These are phyloP conservation scores for Lutjanus argentimaculatus DNA, from an alignment of 2,797 vertebrate genomes.

Conservation along the genomic window DNA sequence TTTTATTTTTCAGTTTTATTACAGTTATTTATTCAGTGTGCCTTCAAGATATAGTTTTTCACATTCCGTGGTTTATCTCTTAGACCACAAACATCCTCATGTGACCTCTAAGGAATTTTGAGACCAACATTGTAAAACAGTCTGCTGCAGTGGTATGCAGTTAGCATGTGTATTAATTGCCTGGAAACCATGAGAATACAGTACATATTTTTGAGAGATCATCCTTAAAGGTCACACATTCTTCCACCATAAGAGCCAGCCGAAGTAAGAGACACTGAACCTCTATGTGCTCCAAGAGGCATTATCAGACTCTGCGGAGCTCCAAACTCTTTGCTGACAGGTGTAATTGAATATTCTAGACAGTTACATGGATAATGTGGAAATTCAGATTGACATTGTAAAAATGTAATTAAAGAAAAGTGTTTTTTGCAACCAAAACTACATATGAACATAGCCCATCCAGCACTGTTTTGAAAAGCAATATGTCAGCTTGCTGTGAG, in stretches of 20 bases:
- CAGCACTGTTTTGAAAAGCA: background rate
- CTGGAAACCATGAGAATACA: too few relatives aligned
- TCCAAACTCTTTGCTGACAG: background rate
- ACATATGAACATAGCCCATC: background rate
- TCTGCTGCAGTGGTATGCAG: background rate
- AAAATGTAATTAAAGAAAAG: background rate
- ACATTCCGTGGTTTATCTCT: too few relatives aligned
- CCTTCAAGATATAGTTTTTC: too few relatives aligned
- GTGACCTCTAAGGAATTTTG: background rate
- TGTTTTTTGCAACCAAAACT: background rate
- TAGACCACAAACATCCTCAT: too few relatives aligned
- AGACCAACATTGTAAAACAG: background rate
- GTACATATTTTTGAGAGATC: slow-evolving; percentile 1
- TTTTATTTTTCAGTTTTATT: too few relatives aligned
- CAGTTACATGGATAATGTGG: background rate
- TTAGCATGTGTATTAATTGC: background rate
- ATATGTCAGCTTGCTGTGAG: background rate
- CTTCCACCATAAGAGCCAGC: slow-evolving; percentile 2
- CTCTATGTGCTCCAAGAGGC: background rate
- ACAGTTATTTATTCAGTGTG: too few relatives aligned
- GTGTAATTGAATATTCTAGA: background rate
- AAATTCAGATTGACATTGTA: background rate
- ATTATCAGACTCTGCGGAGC: background rate
- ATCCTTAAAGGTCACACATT: slow-evolving; percentile 28
- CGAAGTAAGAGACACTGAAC: background rate